Conservation (phyloP, 2,888 invertebrate species). For the Plusia festucae region DNA sequence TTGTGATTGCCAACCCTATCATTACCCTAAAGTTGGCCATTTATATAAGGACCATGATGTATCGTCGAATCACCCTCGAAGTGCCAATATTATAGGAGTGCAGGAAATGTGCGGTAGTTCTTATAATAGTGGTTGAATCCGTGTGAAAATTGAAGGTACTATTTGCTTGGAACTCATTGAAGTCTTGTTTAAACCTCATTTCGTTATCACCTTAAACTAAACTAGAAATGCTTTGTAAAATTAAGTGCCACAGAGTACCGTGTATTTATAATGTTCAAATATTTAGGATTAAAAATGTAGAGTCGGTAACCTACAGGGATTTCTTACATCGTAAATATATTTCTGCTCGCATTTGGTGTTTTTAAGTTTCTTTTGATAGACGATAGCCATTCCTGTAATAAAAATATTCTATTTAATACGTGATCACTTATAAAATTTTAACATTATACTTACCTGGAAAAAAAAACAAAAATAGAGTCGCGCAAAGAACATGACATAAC, state of each 20-base stretch:
- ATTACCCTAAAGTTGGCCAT: slow-evolving; percentile 65
- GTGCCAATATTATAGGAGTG: slow-evolving; percentile 66
- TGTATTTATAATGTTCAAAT: not conserved
- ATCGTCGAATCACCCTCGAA: slow-evolving; percentile 55
- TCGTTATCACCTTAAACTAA: slow-evolving; percentile 34
- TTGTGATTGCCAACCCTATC: slow-evolving; percentile 53
- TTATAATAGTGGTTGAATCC: slow-evolving; percentile 70
- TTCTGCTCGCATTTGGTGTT: not conserved
- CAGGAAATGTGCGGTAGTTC: slow-evolving; percentile 74
- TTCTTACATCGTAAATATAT: too few relatives aligned
- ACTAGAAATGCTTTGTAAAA: not conserved
- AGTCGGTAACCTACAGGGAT: not conserved
- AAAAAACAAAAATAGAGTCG: too few relatives aligned
- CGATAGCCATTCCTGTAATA: too few relatives aligned
- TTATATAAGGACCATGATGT: slow-evolving; percentile 63
- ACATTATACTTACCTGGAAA: too few relatives aligned
- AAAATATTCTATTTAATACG: too few relatives aligned
- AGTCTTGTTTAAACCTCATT: slow-evolving; percentile 41
- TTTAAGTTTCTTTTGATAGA: too few relatives aligned
- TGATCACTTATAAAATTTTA: too few relatives aligned
- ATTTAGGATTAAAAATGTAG: not conserved
- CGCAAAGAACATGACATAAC: too few relatives aligned
- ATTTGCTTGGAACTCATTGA: slow-evolving; percentile 33
- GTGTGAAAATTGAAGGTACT: slow-evolving; percentile 58
- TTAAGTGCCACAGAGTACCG: not conserved